Evolutionary conservation across 2,113 vertebrate genomes (phyloP), one percentile per base, ranked within the genome.

Genomic region (Sceloporus undulatus): DNA sequence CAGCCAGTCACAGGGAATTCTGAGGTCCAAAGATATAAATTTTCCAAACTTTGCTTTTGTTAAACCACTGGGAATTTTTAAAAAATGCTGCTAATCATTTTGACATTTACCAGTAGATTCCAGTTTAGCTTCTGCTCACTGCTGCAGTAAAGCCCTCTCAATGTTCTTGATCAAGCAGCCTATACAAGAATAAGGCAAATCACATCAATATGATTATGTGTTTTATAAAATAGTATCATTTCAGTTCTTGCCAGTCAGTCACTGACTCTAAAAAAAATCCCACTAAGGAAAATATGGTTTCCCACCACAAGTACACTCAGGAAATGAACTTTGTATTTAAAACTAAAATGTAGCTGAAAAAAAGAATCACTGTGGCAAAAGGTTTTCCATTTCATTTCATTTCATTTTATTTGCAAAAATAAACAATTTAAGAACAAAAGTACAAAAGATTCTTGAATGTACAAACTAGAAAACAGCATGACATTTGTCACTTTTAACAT

Each of bases 381-480:
- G 91, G 88, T 94, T 92, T 48, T 94, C 94, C 79, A 87, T 88
- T 91, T 92, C 84, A 86, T 82, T 95, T 97, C 96, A 95, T 48
- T 48, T 48, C 9, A 84, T 88, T 88, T 88, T 34, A 34, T 48
- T 96, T 97, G 97, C 95, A 97, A 97, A 97, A 97, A 97, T 97
- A 97, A 95, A 97, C 93, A 95, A 96, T 96, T 96, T 87, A 95
- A 91, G 91, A 95, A 96, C 90, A 96, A 95, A 97, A 96, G 92
- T 96, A 97, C 93, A 92, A 96, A 96, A 95, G 90, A 93, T 96
- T 94, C 94, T 38, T 94, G 94, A 95, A 96, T 95, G 96, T 96
- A 96, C 96, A 97, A 96, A 96, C 95, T 96, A 96, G 94, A 95
- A 96, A 97, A 96, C 80, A 87, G 85, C 94, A 95, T 96, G 92